A percentile compares a stretch with the other conserved stretches of the same genome.
Conservation (phyloP, 2,888 invertebrate species). For the Rhyacophila evoluta region DNA sequence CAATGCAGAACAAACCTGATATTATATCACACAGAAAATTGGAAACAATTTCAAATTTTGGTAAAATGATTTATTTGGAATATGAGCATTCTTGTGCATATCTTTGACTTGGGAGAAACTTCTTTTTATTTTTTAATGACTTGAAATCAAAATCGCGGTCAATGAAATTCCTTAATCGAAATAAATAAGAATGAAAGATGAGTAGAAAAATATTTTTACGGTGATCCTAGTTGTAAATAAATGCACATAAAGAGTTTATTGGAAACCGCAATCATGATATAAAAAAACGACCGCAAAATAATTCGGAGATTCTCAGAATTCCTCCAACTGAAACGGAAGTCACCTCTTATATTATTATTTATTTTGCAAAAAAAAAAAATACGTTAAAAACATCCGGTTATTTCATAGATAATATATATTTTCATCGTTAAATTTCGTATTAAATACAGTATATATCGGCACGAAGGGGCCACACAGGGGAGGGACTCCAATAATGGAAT, state of each 20-base stretch:
- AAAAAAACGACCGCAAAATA: slow-evolving; percentile 9
- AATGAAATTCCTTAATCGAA: no score
- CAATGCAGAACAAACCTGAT: no score
- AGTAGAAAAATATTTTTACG: no score
- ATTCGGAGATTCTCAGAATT: slow-evolving; percentile 19
- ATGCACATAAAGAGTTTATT: background rate
- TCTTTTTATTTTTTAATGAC: no score
- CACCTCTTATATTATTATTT: slow-evolving; percentile 23
- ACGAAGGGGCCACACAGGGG: background rate
- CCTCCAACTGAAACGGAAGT: slow-evolving; percentile 27
- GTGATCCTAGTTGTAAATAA: background rate
- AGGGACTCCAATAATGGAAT: background rate
- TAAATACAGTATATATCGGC: background rate
- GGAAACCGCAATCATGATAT: background rate
- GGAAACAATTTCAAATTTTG: no score
- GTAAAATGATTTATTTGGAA: no score
- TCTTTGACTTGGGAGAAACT: no score
- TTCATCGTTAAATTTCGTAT: slow-evolving; percentile 13
- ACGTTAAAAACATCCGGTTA: slow-evolving; percentile 38
- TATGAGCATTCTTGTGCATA: no score
- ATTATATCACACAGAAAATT: no score
- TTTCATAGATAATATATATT: slow-evolving; percentile 38
- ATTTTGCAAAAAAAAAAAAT: background rate
- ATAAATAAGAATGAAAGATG: no score
- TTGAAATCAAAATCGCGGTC: no score